A percentile compares a stretch with the other conserved stretches of the same genome.
phyloP scores from a whole-genome alignment of 2,888 invertebrate genomes.

The Cheilosia pagana region DNA sequence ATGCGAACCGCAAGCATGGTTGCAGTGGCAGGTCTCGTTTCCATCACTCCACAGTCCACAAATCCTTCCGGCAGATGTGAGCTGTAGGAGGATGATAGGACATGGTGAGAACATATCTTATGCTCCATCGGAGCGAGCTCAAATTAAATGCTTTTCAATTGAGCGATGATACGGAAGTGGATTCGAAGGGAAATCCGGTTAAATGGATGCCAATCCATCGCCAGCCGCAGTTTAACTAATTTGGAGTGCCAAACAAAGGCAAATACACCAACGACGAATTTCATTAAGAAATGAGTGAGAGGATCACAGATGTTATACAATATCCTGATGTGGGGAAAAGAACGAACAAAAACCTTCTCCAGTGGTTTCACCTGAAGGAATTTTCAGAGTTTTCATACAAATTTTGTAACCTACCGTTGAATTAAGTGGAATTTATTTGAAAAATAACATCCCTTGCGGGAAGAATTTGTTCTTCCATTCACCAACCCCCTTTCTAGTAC shows the following conservation, averaged over 20 bases:
- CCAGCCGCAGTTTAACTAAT: slow-evolving; percentile 36
- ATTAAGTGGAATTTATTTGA: slow-evolving; percentile 34
- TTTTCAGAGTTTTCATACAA: neutral
- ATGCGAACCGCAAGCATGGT: slow-evolving; percentile 21
- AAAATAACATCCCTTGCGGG: slow-evolving; percentile 7
- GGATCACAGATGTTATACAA: neutral
- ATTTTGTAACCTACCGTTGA: slow-evolving; percentile 2
- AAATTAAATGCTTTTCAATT: slow-evolving; percentile 68
- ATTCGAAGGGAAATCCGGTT: slow-evolving; percentile 49
- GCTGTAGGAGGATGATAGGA: slow-evolving; percentile 19
- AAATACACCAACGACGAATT: slow-evolving; percentile 10
- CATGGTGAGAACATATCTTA: slow-evolving; percentile 60
- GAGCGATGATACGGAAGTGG: slow-evolving; percentile 57
- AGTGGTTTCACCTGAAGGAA: neutral
- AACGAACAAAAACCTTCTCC: neutral
- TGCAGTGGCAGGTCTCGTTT: slow-evolving; percentile 26
- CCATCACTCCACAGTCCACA: slow-evolving; percentile 42
- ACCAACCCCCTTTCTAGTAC: too few species aligned
- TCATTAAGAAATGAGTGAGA: slow-evolving; percentile 10
- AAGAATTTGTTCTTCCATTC: neutral
- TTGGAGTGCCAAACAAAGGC: neutral
- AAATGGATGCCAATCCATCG: slow-evolving; percentile 22
- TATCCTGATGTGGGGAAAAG: neutral
- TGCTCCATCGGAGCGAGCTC: slow-evolving; percentile 59
- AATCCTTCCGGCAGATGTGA: slow-evolving; percentile 24